phyloP scores from a whole-genome alignment of 2,113 vertebrate genomes.

The Elachura formosa region DNA sequence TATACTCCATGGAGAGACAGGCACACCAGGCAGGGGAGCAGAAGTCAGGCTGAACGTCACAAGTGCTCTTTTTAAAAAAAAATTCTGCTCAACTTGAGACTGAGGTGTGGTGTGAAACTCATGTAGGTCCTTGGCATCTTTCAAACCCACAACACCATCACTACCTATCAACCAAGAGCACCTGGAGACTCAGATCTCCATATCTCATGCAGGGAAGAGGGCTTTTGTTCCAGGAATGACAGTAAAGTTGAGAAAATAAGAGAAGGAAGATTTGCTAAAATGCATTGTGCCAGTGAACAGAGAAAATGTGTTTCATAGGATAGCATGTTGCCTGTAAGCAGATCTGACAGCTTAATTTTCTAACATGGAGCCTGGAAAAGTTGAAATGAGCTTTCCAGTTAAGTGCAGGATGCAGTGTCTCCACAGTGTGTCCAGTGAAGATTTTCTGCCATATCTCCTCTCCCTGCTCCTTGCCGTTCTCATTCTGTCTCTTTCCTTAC shows the following conservation, averaged over 20 bases:
- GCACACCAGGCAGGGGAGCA: background rate
- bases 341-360: conserved; percentile 51
- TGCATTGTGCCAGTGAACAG: background rate
- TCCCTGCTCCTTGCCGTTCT: background rate
- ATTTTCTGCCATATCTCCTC: background rate
- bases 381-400: conserved; percentile 7
- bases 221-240: background rate
- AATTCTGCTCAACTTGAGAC: background rate
- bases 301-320: background rate
- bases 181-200: background rate
- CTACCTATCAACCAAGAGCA: background rate
- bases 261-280: background rate
- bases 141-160: background rate
- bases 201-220: background rate
- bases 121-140: background rate
- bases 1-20: background rate
- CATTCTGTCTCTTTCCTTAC: background rate
- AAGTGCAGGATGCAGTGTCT: background rate
- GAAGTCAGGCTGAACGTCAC: background rate
- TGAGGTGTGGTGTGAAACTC: background rate
- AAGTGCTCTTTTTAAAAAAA: background rate
- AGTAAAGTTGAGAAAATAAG: background rate
- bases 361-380: background rate
- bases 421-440: background rate
- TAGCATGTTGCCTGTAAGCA: background rate